Conservation (phyloP, 2,797 vertebrate species). For the Rhinichthys osculus region DNA sequence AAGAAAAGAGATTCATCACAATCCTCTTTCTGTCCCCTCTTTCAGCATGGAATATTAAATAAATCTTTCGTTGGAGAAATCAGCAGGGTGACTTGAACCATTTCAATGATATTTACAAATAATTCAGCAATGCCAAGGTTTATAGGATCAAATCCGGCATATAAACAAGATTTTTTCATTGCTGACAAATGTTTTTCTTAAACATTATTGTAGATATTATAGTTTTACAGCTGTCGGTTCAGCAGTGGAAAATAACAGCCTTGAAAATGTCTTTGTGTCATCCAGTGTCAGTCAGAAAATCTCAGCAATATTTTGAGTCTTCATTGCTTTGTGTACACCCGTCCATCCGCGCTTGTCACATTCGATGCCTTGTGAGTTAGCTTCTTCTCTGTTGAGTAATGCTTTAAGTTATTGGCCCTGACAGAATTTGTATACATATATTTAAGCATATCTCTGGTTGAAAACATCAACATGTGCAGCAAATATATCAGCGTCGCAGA, state of each 20-base stretch:
- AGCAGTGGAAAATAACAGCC: neutral
- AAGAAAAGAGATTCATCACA: constrained; percentile 24
- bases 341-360: constrained; percentile 55
- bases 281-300: constrained; percentile 24
- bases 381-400: constrained; percentile 60
- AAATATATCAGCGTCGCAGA: constrained; percentile 38
- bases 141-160: neutral
- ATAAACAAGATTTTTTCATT: constrained; percentile 10
- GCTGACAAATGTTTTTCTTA: constrained; percentile 30
- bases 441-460: constrained; percentile 49
- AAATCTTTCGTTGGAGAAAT: constrained; percentile 36
- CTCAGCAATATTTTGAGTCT: constrained; percentile 33
- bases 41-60: constrained; percentile 32
- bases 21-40: constrained; percentile 16
- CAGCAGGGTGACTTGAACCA: constrained; percentile 39
- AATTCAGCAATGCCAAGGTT: constrained; percentile 27
- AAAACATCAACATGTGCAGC: constrained; percentile 40
- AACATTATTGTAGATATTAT: neutral
- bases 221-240: neutral
- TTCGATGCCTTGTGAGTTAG: constrained; percentile 40
- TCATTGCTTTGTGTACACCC: constrained; percentile 41
- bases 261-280: constrained; percentile 23
- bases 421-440: constrained; percentile 53
- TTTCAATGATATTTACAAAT: constrained; percentile 46
- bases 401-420: constrained; percentile 57